Conservation (phyloP, 2,113 vertebrate species). For the Cavia porcellus region DNA sequence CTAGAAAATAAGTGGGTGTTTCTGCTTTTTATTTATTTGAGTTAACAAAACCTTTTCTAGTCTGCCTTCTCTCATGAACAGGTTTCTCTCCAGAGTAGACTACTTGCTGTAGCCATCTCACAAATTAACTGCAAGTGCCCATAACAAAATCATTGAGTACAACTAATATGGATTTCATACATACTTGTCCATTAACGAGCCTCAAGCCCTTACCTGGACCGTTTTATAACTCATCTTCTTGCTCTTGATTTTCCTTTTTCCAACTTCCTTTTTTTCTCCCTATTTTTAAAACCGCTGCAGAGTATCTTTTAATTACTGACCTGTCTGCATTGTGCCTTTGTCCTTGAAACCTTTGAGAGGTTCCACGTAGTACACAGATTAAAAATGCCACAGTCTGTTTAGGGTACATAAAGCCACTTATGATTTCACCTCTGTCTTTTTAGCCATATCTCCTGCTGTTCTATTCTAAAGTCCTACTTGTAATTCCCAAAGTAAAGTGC, state of each 20-base stretch:
- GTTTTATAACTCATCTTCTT: neutral
- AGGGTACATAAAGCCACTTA: neutral
- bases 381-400: neutral
- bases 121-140: neutral
- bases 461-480: neutral
- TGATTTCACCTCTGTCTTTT: neutral
- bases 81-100: neutral
- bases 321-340: neutral
- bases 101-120: neutral
- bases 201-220: neutral
- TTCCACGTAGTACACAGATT: neutral
- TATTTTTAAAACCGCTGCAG: neutral
- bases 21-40: conserved; percentile 61
- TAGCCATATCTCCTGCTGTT: neutral
- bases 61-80: neutral
- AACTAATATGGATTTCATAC: neutral
- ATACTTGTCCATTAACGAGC: neutral
- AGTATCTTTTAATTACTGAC: conserved; percentile 10
- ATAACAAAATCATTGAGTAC: neutral
- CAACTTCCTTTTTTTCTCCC: neutral
- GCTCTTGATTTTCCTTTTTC: neutral
- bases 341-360: neutral
- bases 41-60: neutral
- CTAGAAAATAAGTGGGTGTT: conserved; percentile 57
- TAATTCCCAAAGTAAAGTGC: neutral